Base-by-base conservation (phyloP, 1,140 invertebrate species). In the Caenorhabditis brenneri region DNA sequence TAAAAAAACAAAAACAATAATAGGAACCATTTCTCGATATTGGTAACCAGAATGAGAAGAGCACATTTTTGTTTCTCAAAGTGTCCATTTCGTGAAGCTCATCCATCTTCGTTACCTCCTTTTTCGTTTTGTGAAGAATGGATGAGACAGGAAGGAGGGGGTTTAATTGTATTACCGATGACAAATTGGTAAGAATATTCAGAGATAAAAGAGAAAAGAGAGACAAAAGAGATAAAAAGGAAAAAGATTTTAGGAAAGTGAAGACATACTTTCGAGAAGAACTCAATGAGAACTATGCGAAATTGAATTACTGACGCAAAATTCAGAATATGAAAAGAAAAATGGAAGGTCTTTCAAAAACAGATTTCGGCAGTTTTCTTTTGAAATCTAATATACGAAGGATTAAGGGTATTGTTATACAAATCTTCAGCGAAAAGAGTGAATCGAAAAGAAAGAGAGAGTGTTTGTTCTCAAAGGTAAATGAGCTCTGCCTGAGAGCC, bases 121-220 rank as follows among this genome's bases (percentile, higher is more conserved):
- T 74, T 15, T 42, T 42, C 39, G 39, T 42, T 74, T 42, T 4
- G 22, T 19, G 33, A 3, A 74, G 31, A 65, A 65, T 6, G 58
- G 36, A 15, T 10, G 31, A 31, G 19, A 4, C n/a, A 42, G 65
- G 33, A 24, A 19, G 7, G 36, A 36, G 22, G 46, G 65, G 65
- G 10, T 74, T 74, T 74, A 74, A 74, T 74, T 74, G 65, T 74
- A 74, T 74, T 74, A 74, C 65, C 65, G 65, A 42, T 74, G 65
- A 74, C 65, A 74, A 74, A 74, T 74, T 74, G 65, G 65, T 74
- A 24, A 74, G 36, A 46, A 74, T 15, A 42, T 16, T n/a, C 2
- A 42, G 65, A 39, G 65, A 39, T 42, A 74, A 39, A 36, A 29
- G 36, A 74, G 19, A 36, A 7, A 16, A 65, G 31, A 65, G 31